A percentile compares a stretch with the other conserved stretches of the same genome.
phyloP scores from a whole-genome alignment of 2,113 vertebrate genomes.

The Athene noctua region DNA sequence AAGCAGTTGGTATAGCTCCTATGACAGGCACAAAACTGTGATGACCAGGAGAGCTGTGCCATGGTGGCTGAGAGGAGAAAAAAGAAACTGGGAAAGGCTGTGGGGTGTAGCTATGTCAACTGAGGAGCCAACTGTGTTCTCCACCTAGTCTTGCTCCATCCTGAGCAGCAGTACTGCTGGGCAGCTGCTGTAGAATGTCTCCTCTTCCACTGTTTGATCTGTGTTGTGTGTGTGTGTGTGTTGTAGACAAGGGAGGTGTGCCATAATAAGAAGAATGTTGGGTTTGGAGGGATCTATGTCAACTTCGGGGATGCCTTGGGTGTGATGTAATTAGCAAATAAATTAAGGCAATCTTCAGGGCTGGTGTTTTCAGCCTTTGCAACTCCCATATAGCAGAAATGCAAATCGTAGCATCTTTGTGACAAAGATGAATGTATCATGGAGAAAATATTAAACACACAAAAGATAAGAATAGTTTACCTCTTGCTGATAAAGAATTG shows the following conservation, averaged over 20 bases:
- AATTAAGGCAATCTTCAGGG: neutral
- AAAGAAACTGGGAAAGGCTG: neutral
- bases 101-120: neutral
- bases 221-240: too few species aligned
- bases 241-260: neutral
- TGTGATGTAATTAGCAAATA: neutral
- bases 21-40: neutral
- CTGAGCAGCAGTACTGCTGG: neutral
- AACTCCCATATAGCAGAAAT: neutral
- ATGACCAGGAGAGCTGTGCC: neutral
- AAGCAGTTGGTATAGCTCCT: neutral
- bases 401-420: neutral
- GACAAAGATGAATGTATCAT: neutral
- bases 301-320: neutral
- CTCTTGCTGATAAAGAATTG: neutral
- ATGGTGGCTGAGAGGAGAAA: neutral
- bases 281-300: too few species aligned
- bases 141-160: too few species aligned
- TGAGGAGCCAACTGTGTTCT: neutral
- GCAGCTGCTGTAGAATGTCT: neutral
- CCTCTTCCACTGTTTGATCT: neutral
- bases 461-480: neutral
- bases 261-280: neutral
- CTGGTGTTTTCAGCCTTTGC: neutral
- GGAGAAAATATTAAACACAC: neutral